phyloP scores from a whole-genome alignment of 1,140 invertebrate genomes.

The Polyergus mexicanus region DNA sequence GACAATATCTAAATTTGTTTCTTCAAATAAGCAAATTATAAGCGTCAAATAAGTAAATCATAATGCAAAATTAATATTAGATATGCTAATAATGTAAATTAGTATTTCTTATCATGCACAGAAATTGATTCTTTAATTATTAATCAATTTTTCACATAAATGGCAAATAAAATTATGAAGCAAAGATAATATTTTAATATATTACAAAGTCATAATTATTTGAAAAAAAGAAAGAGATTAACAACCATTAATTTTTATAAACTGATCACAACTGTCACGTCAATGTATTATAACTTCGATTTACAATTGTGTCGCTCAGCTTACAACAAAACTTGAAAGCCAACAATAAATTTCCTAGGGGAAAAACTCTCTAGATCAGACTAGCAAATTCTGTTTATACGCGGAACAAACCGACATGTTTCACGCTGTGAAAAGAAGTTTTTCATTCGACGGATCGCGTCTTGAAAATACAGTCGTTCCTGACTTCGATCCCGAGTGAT shows the following conservation, averaged over 20 bases:
- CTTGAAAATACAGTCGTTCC: slow-evolving; percentile 50
- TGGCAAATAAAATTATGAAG: background rate
- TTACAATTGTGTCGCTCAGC: background rate
- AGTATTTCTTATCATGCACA: background rate
- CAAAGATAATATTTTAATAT: background rate
- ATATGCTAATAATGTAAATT: background rate
- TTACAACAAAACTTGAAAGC: background rate
- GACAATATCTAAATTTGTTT: background rate
- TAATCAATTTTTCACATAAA: no score
- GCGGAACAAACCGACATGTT: background rate
- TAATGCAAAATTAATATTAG: background rate
- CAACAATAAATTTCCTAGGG: background rate
- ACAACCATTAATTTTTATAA: slow-evolving; percentile 9
- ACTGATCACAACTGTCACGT: background rate
- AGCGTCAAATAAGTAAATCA: background rate
- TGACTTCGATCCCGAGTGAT: slow-evolving; percentile 39
- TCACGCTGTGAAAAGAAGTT: slow-evolving; percentile 1
- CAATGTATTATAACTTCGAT: background rate
- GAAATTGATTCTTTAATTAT: slow-evolving; percentile 1
- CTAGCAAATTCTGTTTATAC: slow-evolving; percentile 19
- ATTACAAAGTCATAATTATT: background rate
- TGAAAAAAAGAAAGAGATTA: background rate
- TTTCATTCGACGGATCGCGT: slow-evolving; percentile 8
- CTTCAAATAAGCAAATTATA: slow-evolving; percentile 5
- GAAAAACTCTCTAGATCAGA: background rate